phyloP scores from a whole-genome alignment of 2,888 invertebrate genomes.

The Diaprepes abbreviatus region DNA sequence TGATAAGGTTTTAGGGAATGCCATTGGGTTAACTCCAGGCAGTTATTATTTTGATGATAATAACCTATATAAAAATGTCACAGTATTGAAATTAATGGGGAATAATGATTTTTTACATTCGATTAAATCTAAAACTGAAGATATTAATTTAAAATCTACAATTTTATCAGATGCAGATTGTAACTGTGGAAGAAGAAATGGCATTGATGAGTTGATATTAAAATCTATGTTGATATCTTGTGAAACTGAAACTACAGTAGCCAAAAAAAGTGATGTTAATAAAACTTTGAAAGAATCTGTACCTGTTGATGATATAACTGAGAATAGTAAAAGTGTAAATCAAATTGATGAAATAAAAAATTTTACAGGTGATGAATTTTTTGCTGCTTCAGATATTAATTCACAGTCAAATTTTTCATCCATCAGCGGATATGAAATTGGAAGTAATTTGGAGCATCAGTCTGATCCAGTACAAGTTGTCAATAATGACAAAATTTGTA shows the following conservation, averaged over 20 bases:
- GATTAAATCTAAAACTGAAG: conserved; percentile 27
- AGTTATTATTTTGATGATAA: conserved; percentile 62
- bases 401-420: not conserved
- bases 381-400: conserved; percentile 4
- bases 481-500: not conserved
- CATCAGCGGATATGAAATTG: conserved; percentile 15
- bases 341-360: not conserved
- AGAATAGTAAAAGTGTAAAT: not conserved
- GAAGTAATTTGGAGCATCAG: not conserved
- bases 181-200: conserved; percentile 26
- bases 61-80: conserved; percentile 62
- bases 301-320: not conserved
- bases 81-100: conserved; percentile 58
- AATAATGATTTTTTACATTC: conserved; percentile 56
- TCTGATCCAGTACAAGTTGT: not conserved
- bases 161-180: conserved; percentile 18
- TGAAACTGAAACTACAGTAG: conserved; percentile 15
- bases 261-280: conserved; percentile 8
- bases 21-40: conserved; percentile 62
- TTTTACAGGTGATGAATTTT: conserved; percentile 22
- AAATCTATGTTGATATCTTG: conserved; percentile 28
- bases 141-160: conserved; percentile 1
- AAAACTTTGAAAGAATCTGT: not conserved
- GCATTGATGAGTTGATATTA: conserved; percentile 26
- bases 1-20: conserved; percentile 60